Conservation (phyloP, 2,797 vertebrate species). For the Hozukius guyotensis region DNA sequence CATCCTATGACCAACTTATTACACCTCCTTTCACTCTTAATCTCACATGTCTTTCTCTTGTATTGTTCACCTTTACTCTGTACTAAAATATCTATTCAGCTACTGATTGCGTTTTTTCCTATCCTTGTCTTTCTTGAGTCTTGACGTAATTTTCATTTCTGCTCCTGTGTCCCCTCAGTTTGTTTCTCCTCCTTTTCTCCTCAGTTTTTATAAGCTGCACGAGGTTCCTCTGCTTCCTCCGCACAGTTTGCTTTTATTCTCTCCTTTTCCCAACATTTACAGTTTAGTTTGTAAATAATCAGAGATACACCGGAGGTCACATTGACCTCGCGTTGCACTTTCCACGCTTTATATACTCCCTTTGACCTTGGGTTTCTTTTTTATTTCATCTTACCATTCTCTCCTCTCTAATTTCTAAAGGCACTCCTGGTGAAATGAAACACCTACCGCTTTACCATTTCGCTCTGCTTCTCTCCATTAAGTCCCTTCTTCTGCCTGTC, state of each 20-base stretch:
- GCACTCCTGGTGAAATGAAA: slow-evolving; percentile 15
- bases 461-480: too few species aligned
- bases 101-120: not conserved
- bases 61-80: not conserved
- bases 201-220: not conserved
- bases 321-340: slow-evolving; percentile 4
- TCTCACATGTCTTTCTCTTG: not conserved
- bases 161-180: not conserved
- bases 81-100: not conserved
- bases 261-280: not conserved
- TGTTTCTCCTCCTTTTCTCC: not conserved
- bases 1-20: not conserved
- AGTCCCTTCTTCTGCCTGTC: too few species aligned
- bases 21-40: too few species aligned
- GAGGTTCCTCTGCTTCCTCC: not conserved
- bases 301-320: not conserved
- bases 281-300: not conserved
- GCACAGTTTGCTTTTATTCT: not conserved
- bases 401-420: not conserved
- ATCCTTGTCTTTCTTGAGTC: not conserved
- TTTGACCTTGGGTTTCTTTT: not conserved
- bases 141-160: not conserved
- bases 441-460: not conserved
- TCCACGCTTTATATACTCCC: not conserved
- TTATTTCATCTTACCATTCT: not conserved